Base-by-base conservation (phyloP, 2,113 vertebrate genomes). In the Mesitornis unicolor region DNA sequence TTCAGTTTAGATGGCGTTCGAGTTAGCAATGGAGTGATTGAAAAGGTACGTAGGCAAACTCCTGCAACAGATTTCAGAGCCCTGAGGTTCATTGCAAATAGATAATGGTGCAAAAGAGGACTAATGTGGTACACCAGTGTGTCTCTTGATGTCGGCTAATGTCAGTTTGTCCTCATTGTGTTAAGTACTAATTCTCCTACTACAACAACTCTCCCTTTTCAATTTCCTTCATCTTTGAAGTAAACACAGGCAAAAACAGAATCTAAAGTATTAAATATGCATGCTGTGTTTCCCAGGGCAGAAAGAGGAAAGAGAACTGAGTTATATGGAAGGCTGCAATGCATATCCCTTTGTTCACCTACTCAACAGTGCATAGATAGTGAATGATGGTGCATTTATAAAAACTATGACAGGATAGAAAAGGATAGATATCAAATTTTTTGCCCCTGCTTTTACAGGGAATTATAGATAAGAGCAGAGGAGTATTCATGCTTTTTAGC, bases 91-190 rank as follows among this genome's bases (percentile, higher is more conserved):
- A 5, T 9, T 47, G 67, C n/a, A 40, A 56, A 20, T 5, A 33
- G 40, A 8, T 35, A 35, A 35, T 5, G 18, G 16, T 45, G 24
- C 35, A 20, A 9, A 47, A 77, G 31, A 75, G 17, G 16, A 42
- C 16, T 50, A 0, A 10, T 64, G 36, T 56, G 50, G 33, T 63
- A 13, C 22, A 10, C 18, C 2, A 0, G 5, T 4, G 22, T 48
- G 19, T 45, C 25, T 86, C 61, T 16, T 35, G 4, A 8, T 31
- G 40, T 38, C 76, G 48, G 20, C 43, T 73, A 16, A 4, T 13
- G 36, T 48, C 75, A 61, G 40, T 56, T 65, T 70, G 42, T 86
- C 47, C 67, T 82, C 38, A 3, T 28, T 63, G 60, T 26, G 7
- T 70, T 51, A 38, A 8, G 16, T 40, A 54, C 25, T 60, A 28